Evolutionary conservation across 2,888 invertebrate genomes (phyloP), one percentile per base, ranked within the genome.

Genomic region (Oligia fasciuncula): DNA sequence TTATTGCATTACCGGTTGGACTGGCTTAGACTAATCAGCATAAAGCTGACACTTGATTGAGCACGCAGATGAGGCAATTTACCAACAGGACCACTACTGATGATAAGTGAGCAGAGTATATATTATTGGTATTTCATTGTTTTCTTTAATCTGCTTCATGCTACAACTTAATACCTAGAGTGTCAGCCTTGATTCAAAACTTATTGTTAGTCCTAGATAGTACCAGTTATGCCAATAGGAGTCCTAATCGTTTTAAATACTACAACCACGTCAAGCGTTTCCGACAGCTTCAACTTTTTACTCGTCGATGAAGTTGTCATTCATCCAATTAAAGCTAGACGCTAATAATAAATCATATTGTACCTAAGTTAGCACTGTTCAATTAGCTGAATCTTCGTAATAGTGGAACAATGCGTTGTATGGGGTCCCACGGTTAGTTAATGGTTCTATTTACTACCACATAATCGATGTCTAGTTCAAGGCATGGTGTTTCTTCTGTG

Each of bases 381-480:
- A 89, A 83, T 87, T 83, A 88, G 80, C 73, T 71, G 75, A 86
- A 74, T 77, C 83, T 82, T 84, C 82, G 71, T 89, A 80, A 86
- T 86, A 79, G 71, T 83, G 80, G 74, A 92, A 94, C 93, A 94
- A 93, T 94, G 89, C 81, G 71, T 63, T 40, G 19, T 68, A 73
- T 77, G 79, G 66, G 80, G 79, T 94, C 94, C 88, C 94, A 94
- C 94, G 93, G 86, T 80, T 84, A 83, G 81, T 78, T 90, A 89
- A 90, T 91, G 85, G 80, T 85, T 88, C 86, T 85, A 87, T 89
- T 89, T 89, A 89, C 80, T 80, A 72, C 78, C 75, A 84, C 84
- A 85, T 82, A 77, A 84, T 90, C 78, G 83, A 91, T 92, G 93
- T 92, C 93, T 94, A 93, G 94, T 93, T 94, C 94, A 94, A 93